Evolutionary conservation across 2,888 invertebrate species (phyloP).

Genomic region (Corbicula japonica): DNA sequence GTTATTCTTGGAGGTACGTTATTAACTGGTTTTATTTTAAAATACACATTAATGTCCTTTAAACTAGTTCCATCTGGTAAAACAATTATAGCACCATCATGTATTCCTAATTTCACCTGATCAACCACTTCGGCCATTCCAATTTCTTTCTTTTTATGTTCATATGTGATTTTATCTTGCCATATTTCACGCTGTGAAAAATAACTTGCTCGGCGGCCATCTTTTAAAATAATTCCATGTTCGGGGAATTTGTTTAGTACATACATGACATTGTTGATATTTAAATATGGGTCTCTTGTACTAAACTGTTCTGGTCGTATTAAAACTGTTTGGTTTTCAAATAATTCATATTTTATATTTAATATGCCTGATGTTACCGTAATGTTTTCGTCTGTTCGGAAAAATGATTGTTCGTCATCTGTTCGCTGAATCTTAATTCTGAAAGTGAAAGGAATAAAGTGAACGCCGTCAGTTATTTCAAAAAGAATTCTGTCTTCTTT

Average conservation of each 20-base stretch:
- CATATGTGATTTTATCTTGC: constrained; percentile 78
- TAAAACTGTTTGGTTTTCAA: constrained; percentile 77
- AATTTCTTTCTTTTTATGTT: constrained; percentile 84
- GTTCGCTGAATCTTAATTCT: constrained; percentile 79
- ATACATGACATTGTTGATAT: constrained; percentile 80
- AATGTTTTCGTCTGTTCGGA: too few species aligned
- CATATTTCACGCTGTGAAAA: constrained; percentile 84
- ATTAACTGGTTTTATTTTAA: constrained; percentile 84
- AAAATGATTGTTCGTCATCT: constrained; percentile 83
- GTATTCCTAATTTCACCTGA: constrained; percentile 80
- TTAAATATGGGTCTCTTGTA: constrained; percentile 82
- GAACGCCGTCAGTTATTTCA: constrained; percentile 85
- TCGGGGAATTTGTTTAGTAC: constrained; percentile 77
- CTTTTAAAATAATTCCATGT: constrained; percentile 77
- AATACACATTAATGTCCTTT: constrained; percentile 76
- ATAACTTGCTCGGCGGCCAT: constrained; percentile 72
- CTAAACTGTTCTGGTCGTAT: constrained; percentile 76
- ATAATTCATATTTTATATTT: too few species aligned
- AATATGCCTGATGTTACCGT: too few species aligned
- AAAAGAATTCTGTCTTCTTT: constrained; percentile 82
- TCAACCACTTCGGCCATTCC: constrained; percentile 78
- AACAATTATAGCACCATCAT: constrained; percentile 79
- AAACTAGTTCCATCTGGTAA: constrained; percentile 78
- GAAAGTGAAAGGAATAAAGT: constrained; percentile 82
- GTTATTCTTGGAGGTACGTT: constrained; percentile 82